phyloP scores from a whole-genome alignment of 2,113 vertebrate genomes.

The Herpailurus yagouaroundi region DNA sequence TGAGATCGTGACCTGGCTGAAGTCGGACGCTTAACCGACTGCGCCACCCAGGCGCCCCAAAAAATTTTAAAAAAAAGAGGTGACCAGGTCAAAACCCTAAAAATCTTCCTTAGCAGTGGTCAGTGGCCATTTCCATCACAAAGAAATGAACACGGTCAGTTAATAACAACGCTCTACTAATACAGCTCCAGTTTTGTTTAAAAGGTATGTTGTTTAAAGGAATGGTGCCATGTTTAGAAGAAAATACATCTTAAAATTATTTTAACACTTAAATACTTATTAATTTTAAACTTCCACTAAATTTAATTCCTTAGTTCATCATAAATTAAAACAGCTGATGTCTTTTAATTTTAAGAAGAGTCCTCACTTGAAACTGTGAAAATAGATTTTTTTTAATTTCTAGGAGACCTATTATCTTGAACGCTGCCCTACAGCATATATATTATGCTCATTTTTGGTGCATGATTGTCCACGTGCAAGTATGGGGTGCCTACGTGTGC shows the following conservation, averaged over 20 bases:
- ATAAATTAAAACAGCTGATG: background rate
- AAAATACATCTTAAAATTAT: background rate
- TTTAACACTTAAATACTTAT: background rate
- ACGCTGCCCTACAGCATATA: rapidly evolving
- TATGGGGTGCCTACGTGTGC: rapidly evolving
- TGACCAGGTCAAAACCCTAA: background rate
- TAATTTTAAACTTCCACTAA: background rate
- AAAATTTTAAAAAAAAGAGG: background rate
- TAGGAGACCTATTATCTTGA: background rate
- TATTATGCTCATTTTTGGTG: rapidly evolving
- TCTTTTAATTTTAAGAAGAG: background rate
- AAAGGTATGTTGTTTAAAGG: background rate
- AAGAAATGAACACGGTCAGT: slow-evolving; percentile 59
- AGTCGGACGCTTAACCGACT: no score
- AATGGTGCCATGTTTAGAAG: background rate
- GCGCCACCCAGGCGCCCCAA: no score
- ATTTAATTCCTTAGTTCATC: background rate
- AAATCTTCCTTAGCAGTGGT: slow-evolving; percentile 70
- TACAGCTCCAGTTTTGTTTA: slow-evolving; percentile 68
- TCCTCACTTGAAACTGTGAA: background rate
- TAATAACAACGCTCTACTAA: background rate
- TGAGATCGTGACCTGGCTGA: no score
- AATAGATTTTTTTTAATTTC: background rate
- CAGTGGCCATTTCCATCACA: slow-evolving; percentile 48
- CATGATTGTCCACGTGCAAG: rapidly evolving